Evolutionary conservation across 2,888 invertebrate species (phyloP), one percentile per base, ranked within the genome.

Genomic region (Xestobium rufovillosum): DNA sequence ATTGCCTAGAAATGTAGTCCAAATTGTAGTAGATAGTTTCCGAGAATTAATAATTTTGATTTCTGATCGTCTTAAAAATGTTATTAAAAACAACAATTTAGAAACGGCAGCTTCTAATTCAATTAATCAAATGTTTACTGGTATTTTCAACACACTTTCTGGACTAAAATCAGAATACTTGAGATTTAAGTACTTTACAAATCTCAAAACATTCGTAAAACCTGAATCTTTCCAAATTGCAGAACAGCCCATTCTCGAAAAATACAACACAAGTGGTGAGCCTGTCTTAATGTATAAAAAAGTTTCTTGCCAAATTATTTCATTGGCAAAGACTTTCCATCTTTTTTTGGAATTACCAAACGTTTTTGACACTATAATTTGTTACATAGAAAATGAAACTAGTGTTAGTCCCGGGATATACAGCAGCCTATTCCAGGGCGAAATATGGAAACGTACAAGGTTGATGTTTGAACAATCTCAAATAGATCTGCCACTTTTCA

Each of bases 301-400:
- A 19, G 23, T n/a, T 19, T 6, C 6, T 8, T 6, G 23, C 6
- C 23, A 19, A 19, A 19, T 19, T 8, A 19, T 19, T 8, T n/a
- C 23, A 8, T 19, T 19, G n/a, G 6, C 6, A 19, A n/a, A 19
- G 6, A 19, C n/a, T 19, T 19, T 19, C 23, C 6, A 19, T 8
- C 23, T 19, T 19, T 19, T n/a, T 19, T 19, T 19, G 23, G 23
- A 19, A n/a, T n/a, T 19, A 19, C 23, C 23, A n/a, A 19, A 19
- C n/a, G n/a, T n/a, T n/a, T n/a, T n/a, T n/a, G n/a, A n/a, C 6
- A n/a, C n/a, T n/a, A n/a, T n/a, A n/a, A n/a, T n/a, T n/a, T n/a
- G n/a, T n/a, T n/a, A n/a, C n/a, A n/a, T n/a, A n/a, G n/a, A n/a
- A n/a, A 19, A 19, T 8, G 6, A 19, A 19, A 19, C 23, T 19